Percentiles rank a stretch among this genome's conserved stretches.
phyloP scores from a whole-genome alignment of 2,113 vertebrate genomes.

The Vulpes vulpes region DNA sequence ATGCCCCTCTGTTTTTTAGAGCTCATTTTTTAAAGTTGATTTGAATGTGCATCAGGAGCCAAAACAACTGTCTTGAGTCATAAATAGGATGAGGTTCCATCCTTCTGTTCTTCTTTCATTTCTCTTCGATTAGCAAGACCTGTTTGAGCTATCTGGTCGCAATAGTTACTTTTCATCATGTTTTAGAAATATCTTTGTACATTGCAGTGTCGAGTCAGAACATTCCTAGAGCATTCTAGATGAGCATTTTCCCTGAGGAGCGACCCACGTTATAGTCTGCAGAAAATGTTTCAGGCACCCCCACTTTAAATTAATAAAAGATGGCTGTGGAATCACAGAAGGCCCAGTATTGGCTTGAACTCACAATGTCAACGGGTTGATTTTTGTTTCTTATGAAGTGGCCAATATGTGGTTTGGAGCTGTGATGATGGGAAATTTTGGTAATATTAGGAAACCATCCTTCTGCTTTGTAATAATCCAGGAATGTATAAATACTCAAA shows the following conservation, averaged over 20 bases:
- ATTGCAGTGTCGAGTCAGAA: too few species aligned
- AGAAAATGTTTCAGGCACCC: rapidly evolving
- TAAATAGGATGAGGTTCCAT: rapidly evolving
- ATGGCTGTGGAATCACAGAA: background rate
- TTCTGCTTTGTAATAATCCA: background rate
- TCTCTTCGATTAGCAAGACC: too few species aligned
- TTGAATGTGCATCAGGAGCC: too few species aligned
- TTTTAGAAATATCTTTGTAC: background rate
- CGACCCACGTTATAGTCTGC: rapidly evolving
- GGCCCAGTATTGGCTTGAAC: rapidly evolving
- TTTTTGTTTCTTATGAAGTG: background rate
- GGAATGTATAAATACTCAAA: background rate
- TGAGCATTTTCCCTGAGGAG: background rate
- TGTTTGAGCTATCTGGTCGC: background rate
- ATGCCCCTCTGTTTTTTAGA: background rate
- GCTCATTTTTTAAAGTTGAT: too few species aligned
- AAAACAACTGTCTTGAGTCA: background rate
- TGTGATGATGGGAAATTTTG: conserved; percentile 4
- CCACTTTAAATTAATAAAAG: background rate
- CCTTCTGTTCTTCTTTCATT: background rate
- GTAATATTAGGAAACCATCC: background rate
- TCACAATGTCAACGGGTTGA: rapidly evolving
- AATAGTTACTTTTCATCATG: rapidly evolving
- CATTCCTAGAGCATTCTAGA: rapidly evolving
- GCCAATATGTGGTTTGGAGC: background rate